These are phyloP conservation scores for Phengaris arion DNA, from an alignment of 2,888 invertebrate genomes.

Conservation along the genomic window DNA sequence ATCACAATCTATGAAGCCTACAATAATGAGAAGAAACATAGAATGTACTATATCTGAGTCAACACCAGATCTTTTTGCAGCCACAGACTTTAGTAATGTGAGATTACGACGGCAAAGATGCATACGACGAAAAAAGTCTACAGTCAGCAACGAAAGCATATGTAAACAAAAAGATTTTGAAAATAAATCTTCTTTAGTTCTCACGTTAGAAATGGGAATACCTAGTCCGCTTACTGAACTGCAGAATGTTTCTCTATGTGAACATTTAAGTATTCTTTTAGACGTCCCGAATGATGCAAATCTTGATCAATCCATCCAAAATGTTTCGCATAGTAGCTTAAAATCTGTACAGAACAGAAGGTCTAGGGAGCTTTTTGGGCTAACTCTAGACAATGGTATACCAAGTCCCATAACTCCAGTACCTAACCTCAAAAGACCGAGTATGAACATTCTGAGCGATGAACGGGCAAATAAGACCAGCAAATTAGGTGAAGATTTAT, in stretches of 20 bases:
- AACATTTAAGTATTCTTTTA: conserved; percentile 51
- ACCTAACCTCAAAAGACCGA: conserved; percentile 63
- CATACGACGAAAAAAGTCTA: conserved; percentile 76
- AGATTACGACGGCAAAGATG: conserved; percentile 79
- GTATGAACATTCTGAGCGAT: conserved; percentile 62
- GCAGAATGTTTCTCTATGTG: conserved; percentile 59
- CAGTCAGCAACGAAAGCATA: conserved; percentile 64
- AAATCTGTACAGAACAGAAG: conserved; percentile 54
- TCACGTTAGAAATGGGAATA: conserved; percentile 67
- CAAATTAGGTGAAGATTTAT: conserved; percentile 72
- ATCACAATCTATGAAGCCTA: conserved; percentile 63
- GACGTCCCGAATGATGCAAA: conserved; percentile 40
- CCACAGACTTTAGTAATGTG: conserved; percentile 54
- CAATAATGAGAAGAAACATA: conserved; percentile 50
- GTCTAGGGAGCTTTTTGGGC: conserved; percentile 65
- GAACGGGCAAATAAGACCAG: conserved; percentile 73
- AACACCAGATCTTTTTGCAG: conserved; percentile 62
- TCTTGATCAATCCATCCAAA: conserved; percentile 54
- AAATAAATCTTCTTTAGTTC: conserved; percentile 54
- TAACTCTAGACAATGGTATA: conserved; percentile 72
- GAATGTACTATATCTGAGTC: conserved; percentile 58
- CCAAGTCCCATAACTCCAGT: conserved; percentile 76
- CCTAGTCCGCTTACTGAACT: conserved; percentile 67
- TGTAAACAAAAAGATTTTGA: conserved; percentile 52
- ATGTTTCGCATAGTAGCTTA: conserved; percentile 68